Evolutionary conservation across 2,888 invertebrate species (phyloP), one percentile per base, ranked within the genome.

Genomic region (Alsophila aescularia): DNA sequence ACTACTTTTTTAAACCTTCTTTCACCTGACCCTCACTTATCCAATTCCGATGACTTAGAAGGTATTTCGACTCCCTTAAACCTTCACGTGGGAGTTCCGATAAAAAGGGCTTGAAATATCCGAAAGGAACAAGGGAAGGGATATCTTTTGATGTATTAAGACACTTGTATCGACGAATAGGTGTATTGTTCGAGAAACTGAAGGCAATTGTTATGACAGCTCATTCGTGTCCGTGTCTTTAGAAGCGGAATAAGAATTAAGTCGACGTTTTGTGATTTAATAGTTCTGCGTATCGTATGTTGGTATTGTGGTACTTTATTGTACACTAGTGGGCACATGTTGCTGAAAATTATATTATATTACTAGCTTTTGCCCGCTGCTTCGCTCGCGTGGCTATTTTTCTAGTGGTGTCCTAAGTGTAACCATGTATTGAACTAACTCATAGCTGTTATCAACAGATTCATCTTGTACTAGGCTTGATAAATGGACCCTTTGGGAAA

Each of bases 111-210:
- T n/a, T 39, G 39, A 34, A 29, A 21, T 43, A 32, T 24, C 32
- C 9, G 12, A 37, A 27, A 32, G 16, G 44, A 18, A 32, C 51
- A 35, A 49, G 35, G 43, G 7, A n/a, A 4, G 39, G 40, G 44
- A 45, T 45, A 39, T 24, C 52, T 45, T 37, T 45, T 29, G 52
- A 40, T 16, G 16, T 39, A 52, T 36, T 39, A 37, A 45, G 40
- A 40, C 40, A 45, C 16, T 52, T 52, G 52, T 52, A 34, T 52
- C 40, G 39, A 32, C 13, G 6, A 24, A 39, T 44, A 14, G 21
- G 24, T 31, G 43, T 44, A 37, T 32, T 13, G 32, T 36, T 32
- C 32, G 24, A 7, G 18, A 13, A 50, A 31, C 29, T 14, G 31
- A 8, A 16, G 14, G 31, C 36, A n/a, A 41, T 18, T 42, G 18